Base-by-base conservation (phyloP, 2,113 vertebrate genomes). In the Kryptolebias marmoratus region DNA sequence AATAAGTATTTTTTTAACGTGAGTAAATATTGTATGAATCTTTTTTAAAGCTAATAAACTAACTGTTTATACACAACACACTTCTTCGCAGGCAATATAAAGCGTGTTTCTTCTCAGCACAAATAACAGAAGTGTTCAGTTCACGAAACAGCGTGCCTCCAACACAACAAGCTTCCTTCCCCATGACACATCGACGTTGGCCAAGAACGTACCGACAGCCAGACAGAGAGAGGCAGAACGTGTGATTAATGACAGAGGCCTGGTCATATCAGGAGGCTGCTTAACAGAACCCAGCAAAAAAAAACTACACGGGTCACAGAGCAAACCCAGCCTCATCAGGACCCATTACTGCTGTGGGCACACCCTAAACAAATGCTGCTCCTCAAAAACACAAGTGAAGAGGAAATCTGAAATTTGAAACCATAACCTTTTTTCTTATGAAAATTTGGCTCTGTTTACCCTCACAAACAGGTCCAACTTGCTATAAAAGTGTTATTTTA, bases 171-270 rank as follows among this genome's bases (percentile, higher is more conserved):
- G 62, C 63, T 1, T 42, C 31, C 61, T 1, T 42, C 31, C 61
- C 69, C 39, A 2, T 42, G 39, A 42, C 39, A 42, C 39, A 58
- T 53, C 92, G 94, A 94, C 90, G 93, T 93, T 90, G 92, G 93
- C 80, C 91, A 89, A 91, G 93, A 88, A 87, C 89, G 92, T 82
- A 88, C 87, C 93, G 87, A 90, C 90, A 89, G 75, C 72, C 66
- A 11, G 44, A 75, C 66, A 76, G 68, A 73, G 60, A 47, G 44
- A 66, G 49, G 93, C 92, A 93, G 94, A 93, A 94, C 94, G 94
- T 95, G 95, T 97, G 96, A 97, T 97, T 97, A 96, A 97, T 97
- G 96, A 96, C 89, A 87, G 91, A 93, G 95, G 93, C 91, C 94
- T 94, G 95, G 95, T 94, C 95, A 95, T 96, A 97, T 95, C 95